Evolutionary conservation across 2,888 invertebrate species (phyloP).

Genomic region (Brachylomia viminalis): DNA sequence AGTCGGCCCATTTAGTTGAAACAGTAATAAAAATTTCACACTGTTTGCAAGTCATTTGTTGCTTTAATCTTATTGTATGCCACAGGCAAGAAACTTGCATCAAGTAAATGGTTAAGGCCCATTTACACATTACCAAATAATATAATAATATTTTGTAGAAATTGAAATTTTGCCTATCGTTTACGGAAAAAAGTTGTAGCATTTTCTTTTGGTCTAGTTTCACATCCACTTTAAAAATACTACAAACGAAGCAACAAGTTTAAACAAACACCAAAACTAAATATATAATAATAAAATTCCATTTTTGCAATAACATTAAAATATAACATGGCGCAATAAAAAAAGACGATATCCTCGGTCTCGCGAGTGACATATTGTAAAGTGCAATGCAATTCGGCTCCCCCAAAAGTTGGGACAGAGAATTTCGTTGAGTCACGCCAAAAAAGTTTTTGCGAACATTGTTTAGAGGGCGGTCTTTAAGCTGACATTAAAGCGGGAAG

Average conservation of each 20-base stretch:
- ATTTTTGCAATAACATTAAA: slow-evolving; percentile 45
- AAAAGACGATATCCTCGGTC: slow-evolving; percentile 44
- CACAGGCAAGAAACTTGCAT: neutral
- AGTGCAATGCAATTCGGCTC: slow-evolving; percentile 68
- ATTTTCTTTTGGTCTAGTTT: neutral
- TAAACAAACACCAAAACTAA: slow-evolving; percentile 5
- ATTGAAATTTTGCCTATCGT: neutral
- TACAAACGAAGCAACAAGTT: slow-evolving; percentile 38
- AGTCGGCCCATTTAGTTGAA: neutral
- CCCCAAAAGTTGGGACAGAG: slow-evolving; percentile 58
- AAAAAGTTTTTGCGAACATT: slow-evolving; percentile 58
- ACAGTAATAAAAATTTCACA: neutral
- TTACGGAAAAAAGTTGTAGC: neutral
- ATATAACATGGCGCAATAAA: slow-evolving; percentile 43
- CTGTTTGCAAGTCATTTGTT: neutral
- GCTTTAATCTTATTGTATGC: neutral
- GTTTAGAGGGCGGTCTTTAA: slow-evolving; percentile 48
- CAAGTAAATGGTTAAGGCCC: neutral
- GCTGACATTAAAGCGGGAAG: slow-evolving; percentile 60
- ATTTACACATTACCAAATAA: neutral
- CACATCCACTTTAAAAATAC: neutral
- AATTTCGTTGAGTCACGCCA: slow-evolving; percentile 63
- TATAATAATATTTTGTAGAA: neutral
- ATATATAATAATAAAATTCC: slow-evolving; percentile 9
- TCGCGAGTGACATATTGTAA: slow-evolving; percentile 64